Percentiles rank a stretch among this genome's conserved stretches.
phyloP scores from a whole-genome alignment of 2,113 vertebrate species.

The Burhinus bistriatus region DNA sequence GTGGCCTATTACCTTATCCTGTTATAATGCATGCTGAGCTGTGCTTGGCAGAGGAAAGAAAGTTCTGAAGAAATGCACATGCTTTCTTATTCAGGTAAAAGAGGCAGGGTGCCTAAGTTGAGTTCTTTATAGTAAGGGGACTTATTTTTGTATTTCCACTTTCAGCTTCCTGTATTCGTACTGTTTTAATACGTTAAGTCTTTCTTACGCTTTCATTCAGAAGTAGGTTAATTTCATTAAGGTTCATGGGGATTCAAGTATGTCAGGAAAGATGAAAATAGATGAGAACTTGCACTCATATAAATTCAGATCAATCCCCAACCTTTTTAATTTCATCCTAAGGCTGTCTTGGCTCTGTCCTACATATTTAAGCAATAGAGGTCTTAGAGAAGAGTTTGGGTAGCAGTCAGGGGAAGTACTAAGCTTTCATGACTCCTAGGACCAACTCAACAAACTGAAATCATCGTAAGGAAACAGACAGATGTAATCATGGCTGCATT shows the following conservation, averaged over 20 bases:
- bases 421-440: neutral
- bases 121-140: conserved; percentile 15
- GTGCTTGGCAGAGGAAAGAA: conserved; percentile 7
- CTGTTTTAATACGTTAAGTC: neutral
- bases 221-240: conserved; percentile 41
- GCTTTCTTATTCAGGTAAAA: neutral
- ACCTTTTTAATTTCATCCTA: neutral
- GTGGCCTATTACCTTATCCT: neutral
- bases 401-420: neutral
- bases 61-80: neutral
- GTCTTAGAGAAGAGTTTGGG: neutral
- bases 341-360: neutral
- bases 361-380: neutral
- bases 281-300: neutral
- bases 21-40: neutral
- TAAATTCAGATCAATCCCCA: neutral
- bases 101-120: neutral
- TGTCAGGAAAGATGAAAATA: neutral
- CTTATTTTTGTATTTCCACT: conserved; percentile 44
- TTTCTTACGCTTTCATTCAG: neutral
- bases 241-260: neutral
- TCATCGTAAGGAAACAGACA: neutral
- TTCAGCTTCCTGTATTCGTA: neutral
- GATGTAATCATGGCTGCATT: neutral
- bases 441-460: neutral